Evolutionary conservation across 2,888 invertebrate genomes (phyloP).

Genomic region (Caenorhabditis sp.): DNA sequence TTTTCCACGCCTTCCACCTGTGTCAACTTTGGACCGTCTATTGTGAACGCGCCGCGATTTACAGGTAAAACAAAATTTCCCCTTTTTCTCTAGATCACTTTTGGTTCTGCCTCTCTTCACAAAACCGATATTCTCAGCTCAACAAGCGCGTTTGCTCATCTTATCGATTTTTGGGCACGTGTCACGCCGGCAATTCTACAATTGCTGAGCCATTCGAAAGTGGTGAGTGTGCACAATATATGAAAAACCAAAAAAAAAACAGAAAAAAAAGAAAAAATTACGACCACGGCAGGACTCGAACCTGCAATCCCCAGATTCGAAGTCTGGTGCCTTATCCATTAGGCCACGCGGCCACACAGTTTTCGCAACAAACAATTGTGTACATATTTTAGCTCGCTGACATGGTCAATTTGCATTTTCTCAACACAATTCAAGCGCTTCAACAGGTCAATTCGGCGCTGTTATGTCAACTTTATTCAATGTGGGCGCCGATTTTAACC

Average conservation of each 20-base stretch:
- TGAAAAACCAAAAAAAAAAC: background rate
- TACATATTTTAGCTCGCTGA: slow-evolving; percentile 82
- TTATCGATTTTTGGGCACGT: slow-evolving; percentile 98
- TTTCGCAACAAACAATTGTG: too few species aligned
- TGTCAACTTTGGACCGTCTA: slow-evolving; percentile 99
- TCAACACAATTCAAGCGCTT: slow-evolving; percentile 90
- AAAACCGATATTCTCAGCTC: too few species aligned
- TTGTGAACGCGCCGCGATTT: slow-evolving; percentile 78
- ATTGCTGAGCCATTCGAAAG: slow-evolving; percentile 87
- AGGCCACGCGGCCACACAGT: slow-evolving; percentile 55
- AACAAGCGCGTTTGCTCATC: slow-evolving; percentile 65
- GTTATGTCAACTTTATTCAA: slow-evolving; percentile 76
- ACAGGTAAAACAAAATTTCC: slow-evolving; percentile 13
- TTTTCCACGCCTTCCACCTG: slow-evolving; percentile 94
- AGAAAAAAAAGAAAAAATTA: slow-evolving; percentile 26
- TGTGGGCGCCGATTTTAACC: slow-evolving; percentile 94
- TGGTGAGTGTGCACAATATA: slow-evolving; percentile 79
- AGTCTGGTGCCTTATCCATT: slow-evolving; percentile 61
- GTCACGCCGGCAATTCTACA: slow-evolving; percentile 94
- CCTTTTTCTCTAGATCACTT: too few species aligned
- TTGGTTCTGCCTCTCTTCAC: too few species aligned
- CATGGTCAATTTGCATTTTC: slow-evolving; percentile 94
- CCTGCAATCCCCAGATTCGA: slow-evolving; percentile 56
- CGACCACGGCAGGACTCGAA: slow-evolving; percentile 54
- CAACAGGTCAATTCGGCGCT: slow-evolving; percentile 77